Base-by-base conservation (phyloP, 2,113 vertebrate genomes). In the Brachyhypopomus gauderio region DNA sequence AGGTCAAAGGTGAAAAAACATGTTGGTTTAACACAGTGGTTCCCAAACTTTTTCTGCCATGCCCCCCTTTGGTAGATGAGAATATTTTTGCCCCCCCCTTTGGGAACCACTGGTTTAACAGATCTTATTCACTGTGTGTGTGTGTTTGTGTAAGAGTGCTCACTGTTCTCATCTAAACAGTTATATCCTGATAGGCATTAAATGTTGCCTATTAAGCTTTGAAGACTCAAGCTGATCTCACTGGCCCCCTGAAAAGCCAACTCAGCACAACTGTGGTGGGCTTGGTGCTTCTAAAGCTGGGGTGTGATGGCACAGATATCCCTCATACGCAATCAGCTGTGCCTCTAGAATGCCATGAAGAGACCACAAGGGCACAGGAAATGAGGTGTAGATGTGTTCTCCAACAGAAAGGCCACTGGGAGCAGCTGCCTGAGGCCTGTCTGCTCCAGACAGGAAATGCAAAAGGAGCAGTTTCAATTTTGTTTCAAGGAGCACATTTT, bases 21-120 rank as follows among this genome's bases (percentile, higher is more conserved):
- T 91, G 90, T 92, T 93, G 89, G 88, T 88, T 87, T 75, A 90
- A 85, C 88, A n/a, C n/a, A n/a, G n/a, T n/a, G n/a, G n/a, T n/a
- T n/a, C n/a, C n/a, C n/a, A n/a, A n/a, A n/a, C n/a, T n/a, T n/a
- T n/a, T n/a, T n/a, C n/a, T n/a, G n/a, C n/a, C n/a, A n/a, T n/a
- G n/a, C n/a, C n/a, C n/a, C n/a, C n/a, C n/a, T n/a, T n/a, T n/a
- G n/a, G n/a, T n/a, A n/a, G n/a, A n/a, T n/a, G n/a, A n/a, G n/a
- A n/a, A n/a, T n/a, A n/a, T n/a, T n/a, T n/a, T n/a, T n/a, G n/a
- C n/a, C n/a, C n/a, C n/a, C n/a, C n/a, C n/a, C n/a, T n/a, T n/a
- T n/a, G n/a, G n/a, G n/a, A n/a, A n/a, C n/a, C n/a, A n/a, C n/a
- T n/a, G n/a, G n/a, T n/a, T n/a, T n/a, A n/a, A 88, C 85, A 92